These are phyloP conservation scores for fruit fly (Drosophila melanogaster) DNA, from an alignment of 1,140 invertebrate species.

Conservation along the genomic window Release_6_plus_ISO1_MT NT_037436.4:9909501-9910000, in stretches of 20 bases:
- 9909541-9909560: background rate
- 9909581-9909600: background rate
- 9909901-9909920: background rate
- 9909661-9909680: background rate
- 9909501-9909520: background rate
- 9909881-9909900: background rate
- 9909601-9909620: background rate
- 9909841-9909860: no score
- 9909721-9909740: conserved; percentile 11
- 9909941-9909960: background rate
- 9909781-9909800: background rate
- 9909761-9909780: background rate
- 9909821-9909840: no score
- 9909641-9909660: background rate
- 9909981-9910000: conserved; percentile 27
- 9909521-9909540: background rate
- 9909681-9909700: background rate
- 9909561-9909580: no score
- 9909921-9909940: background rate
- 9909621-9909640: background rate
- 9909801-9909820: no score
- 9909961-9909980: conserved; percentile 1
- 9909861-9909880: no score
- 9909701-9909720: background rate
- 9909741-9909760: background rate